These are phyloP conservation scores for Macrotis lagotis DNA, from an alignment of 2,113 vertebrate species.

Conservation along the genomic window DNA sequence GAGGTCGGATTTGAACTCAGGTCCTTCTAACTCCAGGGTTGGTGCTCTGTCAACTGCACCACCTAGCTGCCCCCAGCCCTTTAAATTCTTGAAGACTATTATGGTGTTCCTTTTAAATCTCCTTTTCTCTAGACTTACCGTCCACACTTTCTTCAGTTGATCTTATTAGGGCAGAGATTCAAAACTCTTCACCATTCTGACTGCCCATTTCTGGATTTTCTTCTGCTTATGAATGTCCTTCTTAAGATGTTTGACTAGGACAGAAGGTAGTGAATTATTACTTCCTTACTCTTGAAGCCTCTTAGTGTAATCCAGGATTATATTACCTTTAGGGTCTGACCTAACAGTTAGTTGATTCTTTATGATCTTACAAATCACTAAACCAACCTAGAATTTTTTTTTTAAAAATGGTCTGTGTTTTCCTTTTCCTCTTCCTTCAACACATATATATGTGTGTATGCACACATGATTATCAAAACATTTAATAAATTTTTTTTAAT, in stretches of 20 bases:
- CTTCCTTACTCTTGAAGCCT: not conserved
- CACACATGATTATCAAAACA: not conserved
- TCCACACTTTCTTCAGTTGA: not conserved
- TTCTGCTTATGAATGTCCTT: not conserved
- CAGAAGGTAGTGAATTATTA: not conserved
- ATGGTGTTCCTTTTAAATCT: not conserved
- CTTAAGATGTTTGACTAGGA: not conserved
- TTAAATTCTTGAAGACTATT: not conserved
- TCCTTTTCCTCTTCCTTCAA: constrained; percentile 19
- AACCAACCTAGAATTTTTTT: not conserved
- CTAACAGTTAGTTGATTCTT: not conserved
- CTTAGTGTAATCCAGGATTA: not conserved
- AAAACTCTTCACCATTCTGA: not conserved
- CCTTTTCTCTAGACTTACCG: not conserved
- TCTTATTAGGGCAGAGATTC: not conserved
- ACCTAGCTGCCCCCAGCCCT: no score
- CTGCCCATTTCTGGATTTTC: not conserved
- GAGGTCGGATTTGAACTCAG: no score
- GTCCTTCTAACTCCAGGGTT: no score
- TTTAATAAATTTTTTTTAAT: not conserved
- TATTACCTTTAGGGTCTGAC: not conserved
- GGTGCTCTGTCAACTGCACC: no score
- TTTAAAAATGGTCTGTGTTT: not conserved
- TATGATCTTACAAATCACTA: not conserved
- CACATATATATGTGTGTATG: not conserved